Conservation (phyloP, 2,113 vertebrate species). For the Dendropsophus ebraccatus region DNA sequence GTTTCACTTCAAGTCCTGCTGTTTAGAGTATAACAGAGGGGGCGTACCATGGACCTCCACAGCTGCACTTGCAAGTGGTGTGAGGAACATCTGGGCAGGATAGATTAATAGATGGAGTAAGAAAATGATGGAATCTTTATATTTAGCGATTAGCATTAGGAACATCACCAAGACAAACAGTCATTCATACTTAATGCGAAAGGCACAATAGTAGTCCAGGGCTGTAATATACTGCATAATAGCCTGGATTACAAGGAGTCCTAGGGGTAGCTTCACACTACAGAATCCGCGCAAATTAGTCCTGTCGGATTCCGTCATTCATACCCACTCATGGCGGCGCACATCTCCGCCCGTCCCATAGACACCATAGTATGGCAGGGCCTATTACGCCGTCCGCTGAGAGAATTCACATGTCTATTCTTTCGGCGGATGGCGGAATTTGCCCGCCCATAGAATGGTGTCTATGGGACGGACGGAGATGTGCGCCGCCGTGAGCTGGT, state of each 20-base stretch:
- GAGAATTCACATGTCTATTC: too few relatives aligned
- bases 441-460: too few relatives aligned
- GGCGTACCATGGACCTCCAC: not conserved
- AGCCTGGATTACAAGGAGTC: not conserved
- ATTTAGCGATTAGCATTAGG: slow-evolving; percentile 42
- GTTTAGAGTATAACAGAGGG: not conserved
- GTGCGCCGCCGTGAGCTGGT: too few relatives aligned
- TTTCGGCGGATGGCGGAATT: too few relatives aligned
- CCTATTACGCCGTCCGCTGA: too few relatives aligned
- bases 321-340: too few relatives aligned
- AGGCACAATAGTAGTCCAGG: not conserved
- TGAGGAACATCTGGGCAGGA: slow-evolving; percentile 45
- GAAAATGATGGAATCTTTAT: slow-evolving; percentile 47
- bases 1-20: not conserved
- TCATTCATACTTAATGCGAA: slow-evolving; percentile 21
- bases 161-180: slow-evolving; percentile 47
- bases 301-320: too few relatives aligned
- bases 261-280: too few relatives aligned
- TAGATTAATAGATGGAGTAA: slow-evolving; percentile 31
- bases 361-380: too few relatives aligned
- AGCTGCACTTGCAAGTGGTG: slow-evolving; percentile 25
- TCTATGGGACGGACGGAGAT: too few relatives aligned
- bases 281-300: too few relatives aligned
- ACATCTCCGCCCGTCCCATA: too few relatives aligned
- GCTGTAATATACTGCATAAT: not conserved